phyloP scores from a whole-genome alignment of 23 tunicate species.

The Trididemnum miniatum region DNA sequence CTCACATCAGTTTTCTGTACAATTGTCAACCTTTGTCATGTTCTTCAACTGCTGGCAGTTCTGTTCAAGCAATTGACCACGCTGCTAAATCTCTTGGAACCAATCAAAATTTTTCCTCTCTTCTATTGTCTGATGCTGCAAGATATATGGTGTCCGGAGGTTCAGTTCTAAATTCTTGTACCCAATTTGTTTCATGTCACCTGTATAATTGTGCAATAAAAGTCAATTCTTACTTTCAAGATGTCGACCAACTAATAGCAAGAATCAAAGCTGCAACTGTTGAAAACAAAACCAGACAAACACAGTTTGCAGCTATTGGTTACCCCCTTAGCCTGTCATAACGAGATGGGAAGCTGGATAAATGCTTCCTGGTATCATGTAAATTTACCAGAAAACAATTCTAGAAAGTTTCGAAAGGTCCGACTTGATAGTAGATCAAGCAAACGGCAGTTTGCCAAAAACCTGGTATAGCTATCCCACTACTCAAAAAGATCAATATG shows the following conservation, averaged over 20 bases:
- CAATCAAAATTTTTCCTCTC: not conserved
- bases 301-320: constrained; percentile 8
- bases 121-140: constrained; percentile 16
- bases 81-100: constrained; percentile 11
- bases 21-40: constrained; percentile 17
- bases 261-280: constrained; percentile 12
- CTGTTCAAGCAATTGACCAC: constrained; percentile 20
- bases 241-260: constrained; percentile 30
- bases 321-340: constrained; percentile 39
- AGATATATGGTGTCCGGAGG: constrained; percentile 33
- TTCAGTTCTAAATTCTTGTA: not conserved
- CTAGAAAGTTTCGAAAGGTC: not conserved
- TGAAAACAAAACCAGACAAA: constrained; percentile 29
- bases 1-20: not conserved
- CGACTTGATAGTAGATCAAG: constrained; percentile 7
- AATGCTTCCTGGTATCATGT: constrained; percentile 28
- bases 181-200: constrained; percentile 38
- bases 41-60: not conserved
- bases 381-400: constrained; percentile 19
- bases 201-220: constrained; percentile 33
- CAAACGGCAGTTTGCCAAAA: constrained; percentile 12
- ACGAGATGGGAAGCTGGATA: constrained; percentile 43
- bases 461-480: constrained; percentile 6
- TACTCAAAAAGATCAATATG: not conserved
- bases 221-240: constrained; percentile 21